phyloP scores from a whole-genome alignment of 23 tunicate genomes.

The Halocynthia aurantium region DNA sequence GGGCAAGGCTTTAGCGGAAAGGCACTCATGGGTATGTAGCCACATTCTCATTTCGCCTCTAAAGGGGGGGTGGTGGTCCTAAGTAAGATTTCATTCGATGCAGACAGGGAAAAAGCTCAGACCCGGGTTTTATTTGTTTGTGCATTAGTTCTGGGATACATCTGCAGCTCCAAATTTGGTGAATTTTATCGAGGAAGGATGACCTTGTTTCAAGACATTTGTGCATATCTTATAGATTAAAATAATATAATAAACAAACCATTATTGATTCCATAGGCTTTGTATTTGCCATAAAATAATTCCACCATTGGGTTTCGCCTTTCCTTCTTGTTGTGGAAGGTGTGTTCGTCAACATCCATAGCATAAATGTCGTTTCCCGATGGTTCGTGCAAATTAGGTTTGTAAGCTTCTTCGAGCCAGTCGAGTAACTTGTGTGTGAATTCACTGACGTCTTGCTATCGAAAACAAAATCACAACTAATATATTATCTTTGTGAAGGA shows the following conservation, averaged over 20 bases:
- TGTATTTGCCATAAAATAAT: slow-evolving; percentile 39
- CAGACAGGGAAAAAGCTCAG: no score
- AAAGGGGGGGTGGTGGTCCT: no score
- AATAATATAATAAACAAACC: slow-evolving; percentile 7
- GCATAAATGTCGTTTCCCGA: background rate
- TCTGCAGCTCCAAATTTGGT: no score
- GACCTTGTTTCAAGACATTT: background rate
- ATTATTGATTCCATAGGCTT: slow-evolving; percentile 37
- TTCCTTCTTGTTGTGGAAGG: background rate
- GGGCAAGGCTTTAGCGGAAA: no score
- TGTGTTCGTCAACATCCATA: background rate
- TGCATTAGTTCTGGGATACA: no score
- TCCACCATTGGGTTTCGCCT: slow-evolving; percentile 28
- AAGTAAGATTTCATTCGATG: no score
- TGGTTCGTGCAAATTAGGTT: background rate
- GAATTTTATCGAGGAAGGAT: no score
- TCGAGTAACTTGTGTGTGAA: slow-evolving; percentile 43
- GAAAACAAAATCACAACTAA: background rate
- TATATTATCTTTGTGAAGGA: background rate
- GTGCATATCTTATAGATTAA: background rate
- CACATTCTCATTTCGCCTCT: no score
- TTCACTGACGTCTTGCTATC: slow-evolving; percentile 32
- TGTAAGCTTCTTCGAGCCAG: slow-evolving; percentile 29
- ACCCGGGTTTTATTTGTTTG: no score
- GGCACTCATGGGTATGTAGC: no score